These are phyloP conservation scores for Sminthurides aquaticus DNA, from an alignment of 2,888 invertebrate genomes.

Conservation along the genomic window DNA sequence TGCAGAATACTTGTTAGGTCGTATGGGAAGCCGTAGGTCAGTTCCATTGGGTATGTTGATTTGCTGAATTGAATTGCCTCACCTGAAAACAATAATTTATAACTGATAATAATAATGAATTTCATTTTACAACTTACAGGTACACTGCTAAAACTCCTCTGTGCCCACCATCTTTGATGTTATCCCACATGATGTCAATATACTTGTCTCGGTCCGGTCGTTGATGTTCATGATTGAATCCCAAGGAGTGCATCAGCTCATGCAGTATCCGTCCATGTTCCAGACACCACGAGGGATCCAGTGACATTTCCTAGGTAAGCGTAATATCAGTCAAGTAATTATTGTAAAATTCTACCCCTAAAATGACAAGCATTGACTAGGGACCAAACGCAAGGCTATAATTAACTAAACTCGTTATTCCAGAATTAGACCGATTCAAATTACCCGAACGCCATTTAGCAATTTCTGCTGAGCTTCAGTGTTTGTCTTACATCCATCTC, in stretches of 20 bases:
- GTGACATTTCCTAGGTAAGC: conserved; percentile 19
- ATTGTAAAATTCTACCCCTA: not conserved
- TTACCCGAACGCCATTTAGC: not conserved
- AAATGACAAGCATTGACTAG: not conserved
- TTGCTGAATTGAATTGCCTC: conserved; percentile 18
- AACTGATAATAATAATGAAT: no score
- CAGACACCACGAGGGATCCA: conserved; percentile 28
- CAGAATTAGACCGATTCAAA: not conserved
- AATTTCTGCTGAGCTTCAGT: no score
- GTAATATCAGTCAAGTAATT: not conserved
- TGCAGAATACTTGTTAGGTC: conserved; percentile 37
- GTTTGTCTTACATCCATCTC: conserved; percentile 37
- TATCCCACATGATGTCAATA: conserved; percentile 34
- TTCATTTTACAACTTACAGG: no score
- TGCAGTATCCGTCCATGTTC: conserved; percentile 38
- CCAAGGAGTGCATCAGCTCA: conserved; percentile 40
- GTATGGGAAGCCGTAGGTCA: conserved; percentile 25
- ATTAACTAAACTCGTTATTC: no score
- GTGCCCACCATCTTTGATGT: conserved; percentile 34
- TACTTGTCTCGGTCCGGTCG: conserved; percentile 42
- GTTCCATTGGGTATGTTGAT: conserved; percentile 11
- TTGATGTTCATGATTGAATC: conserved; percentile 43
- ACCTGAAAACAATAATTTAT: conserved; percentile 11
- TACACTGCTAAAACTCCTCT: no score
- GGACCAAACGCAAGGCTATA: no score